phyloP scores from a whole-genome alignment of 2,888 invertebrate species.

The Ophion obscuratus region DNA sequence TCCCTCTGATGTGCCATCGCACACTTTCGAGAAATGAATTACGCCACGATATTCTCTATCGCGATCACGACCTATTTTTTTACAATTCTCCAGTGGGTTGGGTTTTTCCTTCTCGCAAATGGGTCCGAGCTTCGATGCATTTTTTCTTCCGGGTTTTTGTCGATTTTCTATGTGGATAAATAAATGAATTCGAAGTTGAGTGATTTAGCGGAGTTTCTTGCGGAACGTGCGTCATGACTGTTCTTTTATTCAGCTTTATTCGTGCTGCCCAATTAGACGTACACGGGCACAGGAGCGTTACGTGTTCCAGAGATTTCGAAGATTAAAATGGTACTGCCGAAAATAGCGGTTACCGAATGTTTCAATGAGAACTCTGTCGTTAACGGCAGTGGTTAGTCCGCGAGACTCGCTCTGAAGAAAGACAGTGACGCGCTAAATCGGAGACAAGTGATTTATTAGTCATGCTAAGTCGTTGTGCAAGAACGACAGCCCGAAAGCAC shows the following conservation, averaged over 20 bases:
- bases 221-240: no score
- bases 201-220: slow-evolving; percentile 4
- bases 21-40: background rate
- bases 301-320: no score
- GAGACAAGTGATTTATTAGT: background rate
- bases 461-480: background rate
- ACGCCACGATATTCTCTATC: background rate
- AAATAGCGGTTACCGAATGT: no score
- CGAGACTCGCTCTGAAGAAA: background rate
- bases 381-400: no score
- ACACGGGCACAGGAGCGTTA: no score
- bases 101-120: background rate
- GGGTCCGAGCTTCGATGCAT: background rate
- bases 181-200: background rate
- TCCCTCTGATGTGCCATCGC: background rate
- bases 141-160: background rate
- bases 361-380: no score
- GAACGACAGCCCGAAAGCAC: background rate
- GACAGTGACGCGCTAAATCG: background rate
- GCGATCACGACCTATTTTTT: background rate
- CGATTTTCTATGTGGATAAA: background rate
- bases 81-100: background rate
- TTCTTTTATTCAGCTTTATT: no score
- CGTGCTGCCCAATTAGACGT: no score
- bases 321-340: no score